Conservation (phyloP, 2,888 invertebrate genomes). For the Cantharis rufa region DNA sequence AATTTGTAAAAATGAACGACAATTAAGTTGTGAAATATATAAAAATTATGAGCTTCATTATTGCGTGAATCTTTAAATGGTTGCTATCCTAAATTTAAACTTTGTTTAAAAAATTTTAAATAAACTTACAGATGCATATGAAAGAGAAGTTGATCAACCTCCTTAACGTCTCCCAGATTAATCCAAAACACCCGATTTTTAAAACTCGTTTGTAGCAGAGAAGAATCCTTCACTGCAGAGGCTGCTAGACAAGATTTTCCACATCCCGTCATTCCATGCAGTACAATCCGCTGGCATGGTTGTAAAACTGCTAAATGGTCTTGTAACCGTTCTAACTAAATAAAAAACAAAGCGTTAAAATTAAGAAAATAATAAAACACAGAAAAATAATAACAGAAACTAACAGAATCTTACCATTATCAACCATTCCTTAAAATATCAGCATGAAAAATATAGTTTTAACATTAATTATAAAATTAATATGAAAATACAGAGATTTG, state of each 20-base stretch:
- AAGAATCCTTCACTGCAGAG: constrained; percentile 60
- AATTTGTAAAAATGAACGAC: background rate
- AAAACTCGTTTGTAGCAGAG: constrained; percentile 60
- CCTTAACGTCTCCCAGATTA: constrained; percentile 56
- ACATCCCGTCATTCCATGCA: constrained; percentile 77
- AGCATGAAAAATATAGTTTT: background rate
- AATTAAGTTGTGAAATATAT: background rate
- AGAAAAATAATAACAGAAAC: background rate
- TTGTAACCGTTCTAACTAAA: constrained; percentile 60
- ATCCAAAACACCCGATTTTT: constrained; percentile 64
- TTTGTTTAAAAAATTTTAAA: background rate
- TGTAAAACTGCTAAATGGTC: constrained; percentile 56
- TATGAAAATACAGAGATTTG: background rate
- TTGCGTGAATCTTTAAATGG: background rate
- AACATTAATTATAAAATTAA: background rate
- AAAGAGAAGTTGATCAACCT: constrained; percentile 34
- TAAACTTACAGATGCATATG: constrained; percentile 25
- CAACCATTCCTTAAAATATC: background rate
- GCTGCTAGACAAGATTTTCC: constrained; percentile 73
- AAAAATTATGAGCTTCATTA: background rate
- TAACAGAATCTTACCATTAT: background rate
- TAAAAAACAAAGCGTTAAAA: constrained; percentile 23
- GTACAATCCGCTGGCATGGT: constrained; percentile 63
- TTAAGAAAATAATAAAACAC: background rate
- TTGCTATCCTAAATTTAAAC: background rate